Conservation (phyloP, 1,140 invertebrate species). For the Geopemphigus sp. region DNA sequence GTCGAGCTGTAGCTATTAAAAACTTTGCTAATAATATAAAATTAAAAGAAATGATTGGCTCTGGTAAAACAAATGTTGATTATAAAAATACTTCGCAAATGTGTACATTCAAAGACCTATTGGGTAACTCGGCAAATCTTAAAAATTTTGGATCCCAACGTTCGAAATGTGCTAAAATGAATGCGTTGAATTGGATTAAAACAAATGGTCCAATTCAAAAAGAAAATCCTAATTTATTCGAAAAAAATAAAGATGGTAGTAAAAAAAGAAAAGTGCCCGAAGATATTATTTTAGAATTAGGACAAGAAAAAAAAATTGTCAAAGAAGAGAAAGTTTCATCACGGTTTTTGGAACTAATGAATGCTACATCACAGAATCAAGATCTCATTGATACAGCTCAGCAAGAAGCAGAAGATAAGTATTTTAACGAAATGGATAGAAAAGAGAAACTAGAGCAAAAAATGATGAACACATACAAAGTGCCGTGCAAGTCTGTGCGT, state of each 20-base stretch:
- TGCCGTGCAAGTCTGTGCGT: conserved; percentile 81
- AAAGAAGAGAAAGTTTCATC: conserved; percentile 48
- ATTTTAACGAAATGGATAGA: conserved; percentile 82
- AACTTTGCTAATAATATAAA: conserved; percentile 7
- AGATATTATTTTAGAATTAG: conserved; percentile 32
- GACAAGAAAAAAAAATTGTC: conserved; percentile 35
- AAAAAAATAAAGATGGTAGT: conserved; percentile 19
- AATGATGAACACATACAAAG: conserved; percentile 80
- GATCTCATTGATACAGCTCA: conserved; percentile 73
- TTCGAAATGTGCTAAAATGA: conserved; percentile 53
- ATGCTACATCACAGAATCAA: conserved; percentile 72
- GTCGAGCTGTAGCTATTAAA: conserved; percentile 21
- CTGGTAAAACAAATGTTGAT: conserved; percentile 26
- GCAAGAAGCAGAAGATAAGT: conserved; percentile 74
- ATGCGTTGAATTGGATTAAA: conserved; percentile 67
- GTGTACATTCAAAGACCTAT: conserved; percentile 41
- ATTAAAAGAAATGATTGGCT: conserved; percentile 9
- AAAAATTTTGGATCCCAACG: conserved; percentile 13
- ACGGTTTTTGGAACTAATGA: conserved; percentile 74
- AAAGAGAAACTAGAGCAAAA: conserved; percentile 92
- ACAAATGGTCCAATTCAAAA: conserved; percentile 67
- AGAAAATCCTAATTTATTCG: conserved; percentile 65
- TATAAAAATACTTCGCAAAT: conserved; percentile 15
- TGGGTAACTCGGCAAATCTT: conserved; percentile 2
- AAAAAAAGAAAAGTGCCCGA: conserved; percentile 52